These are phyloP conservation scores for Pristionchus mayeri DNA, from an alignment of 2,888 invertebrate genomes.

Conservation along the genomic window DNA sequence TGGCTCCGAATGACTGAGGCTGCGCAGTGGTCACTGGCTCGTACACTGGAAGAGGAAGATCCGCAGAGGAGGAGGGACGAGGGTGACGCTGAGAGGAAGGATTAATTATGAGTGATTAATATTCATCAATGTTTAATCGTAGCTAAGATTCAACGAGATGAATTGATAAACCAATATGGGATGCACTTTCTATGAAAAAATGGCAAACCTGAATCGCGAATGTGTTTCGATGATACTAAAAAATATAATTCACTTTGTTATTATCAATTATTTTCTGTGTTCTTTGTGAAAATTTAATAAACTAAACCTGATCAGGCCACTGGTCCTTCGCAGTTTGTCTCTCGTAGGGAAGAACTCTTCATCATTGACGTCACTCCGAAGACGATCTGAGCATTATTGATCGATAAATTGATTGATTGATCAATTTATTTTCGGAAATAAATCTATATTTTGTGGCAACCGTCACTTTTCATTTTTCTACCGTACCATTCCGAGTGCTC, in stretches of 20 bases:
- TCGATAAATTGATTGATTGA: too few relatives aligned
- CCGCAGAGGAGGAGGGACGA: not conserved
- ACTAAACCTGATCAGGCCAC: not conserved
- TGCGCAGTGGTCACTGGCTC: conserved; percentile 41
- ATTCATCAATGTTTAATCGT: too few relatives aligned
- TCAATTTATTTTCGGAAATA: too few relatives aligned
- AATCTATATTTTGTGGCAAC: too few relatives aligned
- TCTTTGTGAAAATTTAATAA: not conserved
- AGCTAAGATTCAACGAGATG: too few relatives aligned
- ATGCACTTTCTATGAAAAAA: too few relatives aligned
- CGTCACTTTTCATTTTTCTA: too few relatives aligned
- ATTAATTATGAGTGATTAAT: too few relatives aligned
- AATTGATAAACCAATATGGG: too few relatives aligned
- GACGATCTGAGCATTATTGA: not conserved
- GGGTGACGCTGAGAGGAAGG: conserved; percentile 20
- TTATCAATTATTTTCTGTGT: not conserved
- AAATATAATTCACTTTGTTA: too few relatives aligned
- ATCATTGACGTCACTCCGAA: conserved; percentile 17
- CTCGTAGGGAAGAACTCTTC: not conserved
- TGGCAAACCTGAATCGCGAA: too few relatives aligned
- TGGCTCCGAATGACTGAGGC: conserved; percentile 12
- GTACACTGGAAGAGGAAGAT: conserved; percentile 34
- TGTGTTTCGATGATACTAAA: too few relatives aligned
- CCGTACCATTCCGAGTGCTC: not conserved
- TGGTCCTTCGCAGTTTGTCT: not conserved